Conservation (phyloP, 2,797 vertebrate genomes). For the Vespertilio murinus region DNA sequence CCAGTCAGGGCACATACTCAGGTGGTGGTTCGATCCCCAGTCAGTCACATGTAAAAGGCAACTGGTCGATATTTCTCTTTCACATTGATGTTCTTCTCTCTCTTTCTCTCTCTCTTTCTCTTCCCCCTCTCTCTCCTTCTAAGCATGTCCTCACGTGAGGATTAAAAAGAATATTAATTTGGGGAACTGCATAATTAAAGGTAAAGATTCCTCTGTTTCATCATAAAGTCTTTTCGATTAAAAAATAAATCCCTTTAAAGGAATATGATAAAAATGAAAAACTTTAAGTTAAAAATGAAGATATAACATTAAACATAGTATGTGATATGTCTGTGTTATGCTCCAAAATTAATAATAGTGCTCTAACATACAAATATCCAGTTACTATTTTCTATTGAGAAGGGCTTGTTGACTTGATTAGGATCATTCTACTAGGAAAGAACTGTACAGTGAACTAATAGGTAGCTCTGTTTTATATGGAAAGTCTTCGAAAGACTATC, state of each 20-base stretch:
- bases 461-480: neutral
- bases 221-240: neutral
- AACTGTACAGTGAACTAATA: neutral
- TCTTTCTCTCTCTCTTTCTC: neutral
- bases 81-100: neutral
- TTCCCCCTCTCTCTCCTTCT: neutral
- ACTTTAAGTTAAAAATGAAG: conserved; percentile 31
- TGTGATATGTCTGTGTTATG: neutral
- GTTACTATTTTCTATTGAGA: neutral
- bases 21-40: neutral
- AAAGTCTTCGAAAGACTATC: neutral
- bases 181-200: neutral
- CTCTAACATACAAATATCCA: neutral
- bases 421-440: neutral
- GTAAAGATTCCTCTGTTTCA: neutral
- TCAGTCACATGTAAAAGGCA: neutral
- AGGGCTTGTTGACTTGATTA: neutral
- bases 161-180: neutral
- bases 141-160: neutral
- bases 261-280: conserved; percentile 21
- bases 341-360: neutral
- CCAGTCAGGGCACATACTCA: neutral
- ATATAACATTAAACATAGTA: neutral
- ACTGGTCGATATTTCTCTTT: neutral
- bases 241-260: neutral